Base-by-base conservation (phyloP, 2,888 invertebrate species). In the Cantharis lateralis region DNA sequence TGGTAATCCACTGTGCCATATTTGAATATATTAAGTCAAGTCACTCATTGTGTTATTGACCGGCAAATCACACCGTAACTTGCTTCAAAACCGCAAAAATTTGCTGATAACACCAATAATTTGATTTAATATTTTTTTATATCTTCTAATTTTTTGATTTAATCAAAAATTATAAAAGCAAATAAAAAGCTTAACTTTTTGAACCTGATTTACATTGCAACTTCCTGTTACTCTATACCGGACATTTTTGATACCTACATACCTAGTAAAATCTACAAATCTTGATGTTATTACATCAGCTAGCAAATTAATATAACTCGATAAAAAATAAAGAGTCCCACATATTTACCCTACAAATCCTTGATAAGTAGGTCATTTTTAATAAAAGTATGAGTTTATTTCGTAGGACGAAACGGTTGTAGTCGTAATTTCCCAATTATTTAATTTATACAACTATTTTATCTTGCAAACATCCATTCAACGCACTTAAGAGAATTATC, bases 361-460 rank as follows among this genome's bases (percentile, higher is more conserved):
- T 20, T 66, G n/a, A 66, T 18, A 66, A 66, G n/a, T 66, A 66
- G 64, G 64, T 66, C 64, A 66, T 24, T 66, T 66, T 66, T 66
- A 66, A 66, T 66, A 66, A 66, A 66, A 66, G 64, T 66, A 66
- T 66, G 64, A 66, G 64, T 20, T 66, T 66, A 66, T 66, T 66
- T 66, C 64, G 64, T 66, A 66, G 64, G 64, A 66, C 64, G 64
- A 66, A 66, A 66, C 24, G 64, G 20, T 20, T 66, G 64, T 66
- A 66, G 64, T 66, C 64, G 64, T 66, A 66, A 66, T 66, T 63
- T 66, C 64, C 64, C 64, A 66, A 66, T 66, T 66, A 66, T 66
- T 66, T 66, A 66, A 66, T 66, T 66, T 66, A 20, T 66, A 66
- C 64, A 66, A 66, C 64, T 66, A 66, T 66, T 66, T 66, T 18